Percentiles rank a stretch among this genome's conserved stretches.
Conservation (phyloP, 2,888 invertebrate species). For the Bombylius discolor region DNA sequence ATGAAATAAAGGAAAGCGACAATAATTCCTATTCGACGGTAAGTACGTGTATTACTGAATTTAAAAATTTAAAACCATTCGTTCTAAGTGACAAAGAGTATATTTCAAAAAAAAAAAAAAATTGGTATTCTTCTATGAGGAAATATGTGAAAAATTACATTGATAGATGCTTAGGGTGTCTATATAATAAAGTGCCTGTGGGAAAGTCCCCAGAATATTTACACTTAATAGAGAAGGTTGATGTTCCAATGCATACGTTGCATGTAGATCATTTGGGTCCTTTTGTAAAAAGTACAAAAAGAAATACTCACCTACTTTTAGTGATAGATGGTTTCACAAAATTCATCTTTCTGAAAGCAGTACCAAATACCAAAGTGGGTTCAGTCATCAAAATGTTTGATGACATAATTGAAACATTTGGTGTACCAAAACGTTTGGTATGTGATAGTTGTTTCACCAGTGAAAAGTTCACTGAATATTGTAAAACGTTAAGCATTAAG, state of each 20-base stretch:
- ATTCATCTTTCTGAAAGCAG: not conserved
- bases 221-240: not conserved
- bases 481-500: not conserved
- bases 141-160: not conserved
- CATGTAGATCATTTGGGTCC: constrained; percentile 22
- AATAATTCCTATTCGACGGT: no score
- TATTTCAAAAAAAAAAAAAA: not conserved
- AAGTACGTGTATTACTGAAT: no score
- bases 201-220: not conserved
- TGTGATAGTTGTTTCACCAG: not conserved
- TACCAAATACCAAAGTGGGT: not conserved
- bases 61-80: no score
- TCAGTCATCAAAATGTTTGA: not conserved
- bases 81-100: not conserved
- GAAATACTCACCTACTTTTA: constrained; percentile 17
- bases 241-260: constrained; percentile 19
- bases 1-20: no score
- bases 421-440: constrained; percentile 3
- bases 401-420: not conserved
- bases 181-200: no score
- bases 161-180: no score
- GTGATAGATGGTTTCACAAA: constrained; percentile 17
- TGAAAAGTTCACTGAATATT: not conserved
- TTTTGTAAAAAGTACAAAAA: constrained; percentile 17
- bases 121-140: not conserved